These are phyloP conservation scores for Rhogogaster chlorosoma DNA, from an alignment of 2,888 invertebrate species.

Conservation along the genomic window DNA sequence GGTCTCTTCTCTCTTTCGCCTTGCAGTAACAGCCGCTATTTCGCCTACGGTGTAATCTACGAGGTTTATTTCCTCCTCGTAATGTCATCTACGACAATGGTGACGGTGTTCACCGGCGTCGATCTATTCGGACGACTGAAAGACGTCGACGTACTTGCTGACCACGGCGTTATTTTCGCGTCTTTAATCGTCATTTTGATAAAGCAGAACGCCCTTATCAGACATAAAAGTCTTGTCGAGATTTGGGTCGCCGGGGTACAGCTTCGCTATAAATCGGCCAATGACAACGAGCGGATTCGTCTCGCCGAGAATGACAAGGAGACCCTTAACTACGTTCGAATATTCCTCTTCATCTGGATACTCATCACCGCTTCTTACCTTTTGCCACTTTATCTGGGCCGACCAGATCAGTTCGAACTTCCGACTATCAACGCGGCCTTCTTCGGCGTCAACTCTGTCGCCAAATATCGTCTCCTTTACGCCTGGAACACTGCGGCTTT, in stretches of 20 bases:
- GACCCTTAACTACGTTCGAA: not conserved
- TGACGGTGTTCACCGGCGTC: conserved; percentile 14
- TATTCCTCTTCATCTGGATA: not conserved
- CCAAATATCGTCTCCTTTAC: not conserved
- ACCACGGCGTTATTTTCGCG: conserved; percentile 34
- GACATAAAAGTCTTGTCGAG: not conserved
- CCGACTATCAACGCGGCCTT: not conserved
- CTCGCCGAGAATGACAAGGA: not conserved
- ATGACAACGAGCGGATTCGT: not conserved
- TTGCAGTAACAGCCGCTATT: not conserved
- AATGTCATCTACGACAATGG: not conserved
- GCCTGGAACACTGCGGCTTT: conserved; percentile 27
- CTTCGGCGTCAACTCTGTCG: conserved; percentile 1
- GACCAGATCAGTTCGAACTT: not conserved
- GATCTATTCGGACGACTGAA: not conserved
- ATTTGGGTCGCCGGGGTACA: conserved; percentile 25
- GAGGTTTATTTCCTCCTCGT: not conserved
- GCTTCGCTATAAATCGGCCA: not conserved
- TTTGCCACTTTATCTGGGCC: not conserved
- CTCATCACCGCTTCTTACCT: conserved; percentile 22
- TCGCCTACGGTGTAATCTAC: not conserved
- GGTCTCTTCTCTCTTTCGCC: not conserved
- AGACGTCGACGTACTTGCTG: conserved; percentile 21
- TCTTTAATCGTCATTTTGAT: conserved; percentile 10
- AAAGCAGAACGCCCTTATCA: conserved; percentile 1